Evolutionary conservation across 2,113 vertebrate species (phyloP).

Genomic region (Empidonax traillii): DNA sequence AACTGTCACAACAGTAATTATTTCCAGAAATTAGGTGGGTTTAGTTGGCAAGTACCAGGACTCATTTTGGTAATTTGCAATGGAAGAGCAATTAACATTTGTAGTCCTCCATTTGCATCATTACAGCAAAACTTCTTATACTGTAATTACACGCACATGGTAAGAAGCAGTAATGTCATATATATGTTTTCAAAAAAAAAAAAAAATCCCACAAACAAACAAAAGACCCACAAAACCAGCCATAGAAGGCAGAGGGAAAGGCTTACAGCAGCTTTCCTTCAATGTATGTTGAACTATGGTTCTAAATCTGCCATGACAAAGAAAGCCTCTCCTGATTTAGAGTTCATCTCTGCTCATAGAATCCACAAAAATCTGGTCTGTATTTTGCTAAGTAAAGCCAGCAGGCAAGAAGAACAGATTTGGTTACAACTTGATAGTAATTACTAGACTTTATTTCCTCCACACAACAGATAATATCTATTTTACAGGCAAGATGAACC

Average conservation of each 20-base stretch:
- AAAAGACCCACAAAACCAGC: not conserved
- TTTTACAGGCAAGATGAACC: conserved; percentile 3
- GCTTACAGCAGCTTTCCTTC: not conserved
- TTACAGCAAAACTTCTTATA: not conserved
- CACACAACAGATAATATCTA: not conserved
- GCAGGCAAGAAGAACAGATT: not conserved
- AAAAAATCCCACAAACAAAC: not conserved
- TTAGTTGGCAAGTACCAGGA: not conserved
- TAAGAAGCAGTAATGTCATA: not conserved
- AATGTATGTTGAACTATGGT: not conserved
- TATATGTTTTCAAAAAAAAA: not conserved
- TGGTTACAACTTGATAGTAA: conserved; percentile 2
- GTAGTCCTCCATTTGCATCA: not conserved
- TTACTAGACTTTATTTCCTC: not conserved
- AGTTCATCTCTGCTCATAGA: not conserved
- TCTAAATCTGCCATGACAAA: not conserved
- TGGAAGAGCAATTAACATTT: not conserved
- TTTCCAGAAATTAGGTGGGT: not conserved
- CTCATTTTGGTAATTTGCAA: not conserved
- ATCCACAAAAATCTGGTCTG: not conserved
- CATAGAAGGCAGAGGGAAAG: not conserved
- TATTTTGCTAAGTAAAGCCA: conserved; percentile 8
- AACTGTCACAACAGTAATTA: not conserved
- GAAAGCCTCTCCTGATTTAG: not conserved
- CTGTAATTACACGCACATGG: not conserved